Base-by-base conservation (phyloP, 2,888 invertebrate genomes). In the Sarcophaga carnaria region DNA sequence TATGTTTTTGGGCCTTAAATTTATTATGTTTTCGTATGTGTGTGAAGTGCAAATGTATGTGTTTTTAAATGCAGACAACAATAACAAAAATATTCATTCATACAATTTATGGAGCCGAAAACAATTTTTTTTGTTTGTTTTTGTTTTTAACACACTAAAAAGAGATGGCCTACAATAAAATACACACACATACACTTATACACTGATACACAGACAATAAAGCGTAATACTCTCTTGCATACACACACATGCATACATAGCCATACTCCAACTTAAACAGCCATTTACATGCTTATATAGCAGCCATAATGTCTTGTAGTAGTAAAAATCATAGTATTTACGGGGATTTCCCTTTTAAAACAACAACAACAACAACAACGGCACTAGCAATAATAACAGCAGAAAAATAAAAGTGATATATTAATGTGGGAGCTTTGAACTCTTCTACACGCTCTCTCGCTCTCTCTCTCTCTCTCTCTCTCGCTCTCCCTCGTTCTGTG, bases 21-120 rank as follows among this genome's bases (percentile, higher is more conserved):
- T 89, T 89, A 90, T 89, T 89, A 91, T 89, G 89, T 79, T 86
- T 87, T 87, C 84, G 81, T 77, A 4, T 72, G 66, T 47, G 45
- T 69, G 20, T 47, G 14, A 74, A 74, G 62, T 74, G 71, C 49
- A 49, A 49, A 49, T 49, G 49, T 49, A 49, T 49, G 49, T 49
- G 49, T 22, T 62, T 62, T 22, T 20, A n/a, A 67, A 59, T 83
- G 77, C 86, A 86, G 86, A 75, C 85, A 80, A 77, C 81, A 83
- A 86, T 74, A 86, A 80, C 75, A 80, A 80, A 80, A 80, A 86
- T 80, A 86, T 86, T 83, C 84, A 83, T 86, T 86, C 86, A 86
- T 83, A 80, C 72, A 80, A 85, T 83, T 86, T 86, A 80, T 83
- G 80, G 86, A 59, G 83, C 77, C 83, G 83, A 86, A 86, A 82